phyloP scores from a whole-genome alignment of 2,888 invertebrate species.

The Cryptocheilus praepositus region DNA sequence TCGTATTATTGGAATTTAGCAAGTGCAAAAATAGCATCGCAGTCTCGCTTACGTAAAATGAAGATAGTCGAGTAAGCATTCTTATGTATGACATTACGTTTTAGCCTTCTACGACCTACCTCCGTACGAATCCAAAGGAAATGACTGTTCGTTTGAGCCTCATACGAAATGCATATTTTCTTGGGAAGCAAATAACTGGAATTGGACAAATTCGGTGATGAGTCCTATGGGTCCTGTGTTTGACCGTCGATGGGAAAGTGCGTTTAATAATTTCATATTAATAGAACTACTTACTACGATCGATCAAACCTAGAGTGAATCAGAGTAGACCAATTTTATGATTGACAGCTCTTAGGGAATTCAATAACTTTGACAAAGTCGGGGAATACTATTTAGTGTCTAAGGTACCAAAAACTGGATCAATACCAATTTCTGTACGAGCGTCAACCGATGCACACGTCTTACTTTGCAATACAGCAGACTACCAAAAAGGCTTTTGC shows the following conservation, averaged over 20 bases:
- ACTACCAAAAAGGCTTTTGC: constrained; percentile 45
- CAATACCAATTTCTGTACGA: constrained; percentile 53
- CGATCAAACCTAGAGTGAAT: no score
- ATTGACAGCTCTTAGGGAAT: constrained; percentile 34
- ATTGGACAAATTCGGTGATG: constrained; percentile 26
- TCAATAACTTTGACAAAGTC: neutral
- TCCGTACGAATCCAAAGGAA: neutral
- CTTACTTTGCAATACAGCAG: constrained; percentile 54
- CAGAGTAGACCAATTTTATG: no score
- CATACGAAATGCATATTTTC: constrained; percentile 5
- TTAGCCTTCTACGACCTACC: neutral
- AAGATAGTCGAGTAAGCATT: neutral
- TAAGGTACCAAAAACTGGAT: neutral
- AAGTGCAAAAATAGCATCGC: no score
- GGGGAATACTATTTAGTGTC: neutral
- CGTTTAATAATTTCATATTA: neutral
- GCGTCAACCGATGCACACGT: constrained; percentile 55
- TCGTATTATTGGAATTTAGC: no score
- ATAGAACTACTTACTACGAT: no score
- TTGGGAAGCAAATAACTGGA: constrained; percentile 48
- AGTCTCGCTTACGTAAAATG: no score
- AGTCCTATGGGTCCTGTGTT: constrained; percentile 54
- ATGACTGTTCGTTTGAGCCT: constrained; percentile 30
- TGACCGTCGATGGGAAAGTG: constrained; percentile 66
- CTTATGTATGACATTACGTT: neutral